Percentiles rank a stretch among this genome's conserved stretches.
Conservation (phyloP, 2,113 vertebrate genomes). For the Alethe diademata region DNA sequence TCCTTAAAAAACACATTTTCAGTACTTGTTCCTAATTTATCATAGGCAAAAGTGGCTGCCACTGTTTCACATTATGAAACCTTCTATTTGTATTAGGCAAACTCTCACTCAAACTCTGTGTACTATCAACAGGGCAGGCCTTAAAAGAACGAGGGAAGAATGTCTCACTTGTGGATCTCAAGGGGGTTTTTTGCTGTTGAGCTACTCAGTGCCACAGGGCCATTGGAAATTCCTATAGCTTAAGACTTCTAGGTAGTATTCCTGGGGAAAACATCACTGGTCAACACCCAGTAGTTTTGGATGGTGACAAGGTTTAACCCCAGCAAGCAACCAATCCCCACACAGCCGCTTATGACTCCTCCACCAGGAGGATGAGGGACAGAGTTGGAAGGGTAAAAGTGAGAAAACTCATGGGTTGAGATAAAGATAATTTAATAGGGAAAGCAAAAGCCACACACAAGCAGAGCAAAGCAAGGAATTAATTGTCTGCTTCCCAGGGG, state of each 20-base stretch:
- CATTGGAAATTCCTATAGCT: neutral
- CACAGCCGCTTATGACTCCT: accelerated
- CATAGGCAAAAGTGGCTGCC: neutral
- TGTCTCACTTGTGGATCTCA: neutral
- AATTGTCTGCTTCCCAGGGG: neutral
- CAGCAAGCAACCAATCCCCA: neutral
- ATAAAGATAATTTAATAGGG: neutral
- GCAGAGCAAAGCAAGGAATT: neutral
- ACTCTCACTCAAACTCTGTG: neutral
- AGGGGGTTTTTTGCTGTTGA: neutral
- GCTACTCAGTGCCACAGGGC: neutral
- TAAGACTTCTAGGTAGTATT: neutral
- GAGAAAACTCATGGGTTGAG: neutral
- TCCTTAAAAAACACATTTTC: neutral
- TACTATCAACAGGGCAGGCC: neutral
- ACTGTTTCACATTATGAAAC: neutral
- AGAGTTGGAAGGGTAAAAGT: neutral
- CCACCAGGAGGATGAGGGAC: neutral
- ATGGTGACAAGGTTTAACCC: neutral
- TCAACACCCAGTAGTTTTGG: neutral
- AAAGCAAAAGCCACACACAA: neutral
- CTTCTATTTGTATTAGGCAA: neutral
- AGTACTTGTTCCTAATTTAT: neutral
- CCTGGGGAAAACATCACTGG: neutral
- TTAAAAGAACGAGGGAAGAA: neutral